Evolutionary conservation across 2,888 invertebrate species (phyloP).

Genomic region (Sphaerophoria taeniata): DNA sequence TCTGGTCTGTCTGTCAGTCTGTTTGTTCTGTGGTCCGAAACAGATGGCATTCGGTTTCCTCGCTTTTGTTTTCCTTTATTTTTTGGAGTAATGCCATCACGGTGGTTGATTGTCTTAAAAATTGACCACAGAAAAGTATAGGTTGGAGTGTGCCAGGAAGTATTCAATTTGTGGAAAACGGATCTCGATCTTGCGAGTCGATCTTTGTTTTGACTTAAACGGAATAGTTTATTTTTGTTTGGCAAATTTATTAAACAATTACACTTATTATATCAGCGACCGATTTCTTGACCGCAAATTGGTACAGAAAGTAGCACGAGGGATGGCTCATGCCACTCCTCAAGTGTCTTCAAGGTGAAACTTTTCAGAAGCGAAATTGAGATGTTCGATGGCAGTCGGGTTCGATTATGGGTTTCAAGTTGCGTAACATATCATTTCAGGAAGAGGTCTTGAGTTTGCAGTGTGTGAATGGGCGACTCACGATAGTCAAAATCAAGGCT

Average conservation of each 20-base stretch:
- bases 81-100: conserved; percentile 45
- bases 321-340: conserved; percentile 3
- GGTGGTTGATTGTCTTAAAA: conserved; percentile 50
- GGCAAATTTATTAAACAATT: conserved; percentile 63
- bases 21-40: conserved; percentile 59
- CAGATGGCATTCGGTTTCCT: conserved; percentile 64
- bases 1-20: conserved; percentile 4
- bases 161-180: conserved; percentile 42
- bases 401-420: too few species aligned
- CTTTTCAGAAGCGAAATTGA: too few species aligned
- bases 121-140: conserved; percentile 46
- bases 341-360: too few species aligned
- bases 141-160: conserved; percentile 65
- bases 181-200: not conserved
- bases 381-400: too few species aligned
- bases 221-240: conserved; percentile 40
- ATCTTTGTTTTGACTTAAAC: conserved; percentile 31
- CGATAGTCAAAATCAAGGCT: too few species aligned
- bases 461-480: too few species aligned
- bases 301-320: not conserved
- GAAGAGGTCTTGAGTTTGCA: too few species aligned
- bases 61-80: conserved; percentile 39
- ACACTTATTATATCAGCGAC: conserved; percentile 32
- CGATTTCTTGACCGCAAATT: conserved; percentile 63
- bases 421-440: too few species aligned